Base-by-base conservation (phyloP, 1,140 invertebrate species). In the Bursaphelenchus mucronatus region DNA sequence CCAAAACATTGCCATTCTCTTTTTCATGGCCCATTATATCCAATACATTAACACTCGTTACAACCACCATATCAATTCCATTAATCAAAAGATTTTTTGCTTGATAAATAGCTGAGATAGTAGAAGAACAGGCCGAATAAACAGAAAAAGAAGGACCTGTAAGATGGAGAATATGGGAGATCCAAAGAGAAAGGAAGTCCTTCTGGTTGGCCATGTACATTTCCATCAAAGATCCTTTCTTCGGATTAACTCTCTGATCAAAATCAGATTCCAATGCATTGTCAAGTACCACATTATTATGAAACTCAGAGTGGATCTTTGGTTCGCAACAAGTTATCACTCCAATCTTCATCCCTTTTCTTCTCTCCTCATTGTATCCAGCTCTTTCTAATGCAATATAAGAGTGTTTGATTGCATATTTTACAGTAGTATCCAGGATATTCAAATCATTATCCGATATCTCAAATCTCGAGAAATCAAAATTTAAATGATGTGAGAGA, bases 151-250 rank as follows among this genome's bases (percentile, higher is more conserved):
- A 21, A 11, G 70, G 64, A 11, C 68, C 68, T 21, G 46, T 63
- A 19, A 70, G 41, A 51, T 62, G 62, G 15, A 70, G 43, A 51
- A 70, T 52, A 51, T 70, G 47, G 10, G 40, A 30, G 8, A 50
- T 59, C 68, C 68, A 70, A 40, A 73, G 15, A 8, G 68, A 59
- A 8, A 44, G 39, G 49, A 70, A 70, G 30, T 73, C 70, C 45
- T 70, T 74, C 17, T 59, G 69, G 43, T 70, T 70, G 21, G 51
- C 47, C n/a, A 41, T 15, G 46, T 50, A 68, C 69, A 68, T 72
- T 13, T 53, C 43, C 8, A 66, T 69, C 67, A 68, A 51, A 43
- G 46, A 64, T 8, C 67, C 67, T 39, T 6, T 41, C 13, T 17
- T 9, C 10, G 13, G 47, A 11, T 61, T 4, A 15, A 15, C 39